Evolutionary conservation across 1,140 invertebrate genomes (phyloP), one percentile per base, ranked within the genome.

Genomic region (Sipha flava): DNA sequence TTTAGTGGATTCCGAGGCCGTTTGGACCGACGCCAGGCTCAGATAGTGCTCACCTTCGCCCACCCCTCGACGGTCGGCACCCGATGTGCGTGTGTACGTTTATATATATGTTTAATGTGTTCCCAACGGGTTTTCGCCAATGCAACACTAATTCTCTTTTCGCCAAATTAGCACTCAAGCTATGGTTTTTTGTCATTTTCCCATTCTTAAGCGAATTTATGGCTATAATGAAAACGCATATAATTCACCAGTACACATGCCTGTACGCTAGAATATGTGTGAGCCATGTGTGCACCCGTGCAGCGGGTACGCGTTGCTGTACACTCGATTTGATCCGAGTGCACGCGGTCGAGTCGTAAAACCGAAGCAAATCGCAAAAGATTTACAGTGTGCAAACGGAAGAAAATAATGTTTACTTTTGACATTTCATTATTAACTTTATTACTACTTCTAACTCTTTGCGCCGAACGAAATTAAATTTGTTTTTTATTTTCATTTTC

Each of bases 151-250:
- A 75, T 75, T 75, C 49, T 49, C 31, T 31, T 75, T 75, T 75
- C 47, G 72, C 47, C 72, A 75, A 75, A 75, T 75, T 75, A 75
- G 72, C 72, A 75, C 72, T 75, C 72, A 23, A 54, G 47, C 26
- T 34, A 37, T 75, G 26, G 10, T 37, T 73, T 49, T 73, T 75
- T 21, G n/a, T 54, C 31, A 31, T 34, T 75, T 54, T 75, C 16
- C 29, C 54, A 75, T 75, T 75, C 18, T 52, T 34, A 14, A 34
- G 9, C 47, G n/a, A 52, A 54, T 75, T 75, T 75, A 52, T 75
- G 10, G 31, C n/a, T 34, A 23, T 52, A 75, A 75, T 52, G 31
- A 75, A 52, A 54, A 6, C 72, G n/a, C 31, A 9, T 26, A 26
- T 70, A 21, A 23, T 21, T 6, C 16, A 40, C 14, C 10, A 18